Base-by-base conservation (phyloP, 2,888 invertebrate genomes). In the Athetis lepigone region DNA sequence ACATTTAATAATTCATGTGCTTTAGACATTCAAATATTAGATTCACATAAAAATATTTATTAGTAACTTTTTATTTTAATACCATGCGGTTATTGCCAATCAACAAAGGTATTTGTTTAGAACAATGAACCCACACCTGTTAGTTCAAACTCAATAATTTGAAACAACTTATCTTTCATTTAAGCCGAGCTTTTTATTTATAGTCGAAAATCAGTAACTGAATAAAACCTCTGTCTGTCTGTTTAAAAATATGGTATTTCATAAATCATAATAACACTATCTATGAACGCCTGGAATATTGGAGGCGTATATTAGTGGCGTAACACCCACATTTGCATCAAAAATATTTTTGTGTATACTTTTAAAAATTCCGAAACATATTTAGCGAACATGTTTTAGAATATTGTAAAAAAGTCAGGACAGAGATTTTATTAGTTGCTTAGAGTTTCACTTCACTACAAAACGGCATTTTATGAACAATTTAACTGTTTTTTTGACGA, bases 51-150 rank as follows among this genome's bases (percentile, higher is more conserved):
- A 68, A 21, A 68, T 33, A 62, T 56, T 67, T 43, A 58, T 16
- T 40, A 19, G 18, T 36, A 46, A 51, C 29, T 25, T 56, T 58
- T 43, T 7, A 25, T 21, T 55, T 45, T 46, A 23, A 33, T 43
- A 27, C 43, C 79, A 79, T 79, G 79, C 80, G 27, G 80, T 81
- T 80, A 81, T 75, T 76, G 66, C 69, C 75, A 64, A 63, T 46
- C 21, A 55, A 70, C 67, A 65, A 74, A 33, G n/a, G 11, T 19
- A 37, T 8, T 54, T 64, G 33, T 71, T 72, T 75, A 69, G 43
- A 61, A 75, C 69, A 73, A 71, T 47, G 59, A 63, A 64, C 81
- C 82, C 82, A 81, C 77, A 82, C 81, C 80, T 43, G 81, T 82
- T 84, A 84, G 79, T 64, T 40, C 65, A 75, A 66, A 75, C 63